These are phyloP conservation scores for Anguilla rostrata DNA, from an alignment of 2,113 vertebrate genomes.

Conservation along the genomic window DNA sequence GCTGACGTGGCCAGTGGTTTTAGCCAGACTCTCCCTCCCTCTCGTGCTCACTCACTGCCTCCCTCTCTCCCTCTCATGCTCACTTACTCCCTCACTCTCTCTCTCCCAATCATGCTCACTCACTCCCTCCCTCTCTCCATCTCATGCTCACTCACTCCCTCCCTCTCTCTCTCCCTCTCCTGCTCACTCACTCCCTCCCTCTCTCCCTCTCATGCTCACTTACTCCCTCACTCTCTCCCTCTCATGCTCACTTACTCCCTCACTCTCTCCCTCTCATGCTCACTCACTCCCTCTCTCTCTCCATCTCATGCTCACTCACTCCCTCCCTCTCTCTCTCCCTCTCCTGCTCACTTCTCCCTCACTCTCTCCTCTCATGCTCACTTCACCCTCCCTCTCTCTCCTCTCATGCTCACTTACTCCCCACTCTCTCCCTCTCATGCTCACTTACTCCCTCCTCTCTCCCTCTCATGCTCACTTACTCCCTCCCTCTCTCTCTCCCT, in stretches of 20 bases:
- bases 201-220: neutral
- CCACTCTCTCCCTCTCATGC: too few relatives aligned
- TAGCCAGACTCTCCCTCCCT: neutral
- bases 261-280: neutral
- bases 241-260: neutral
- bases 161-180: neutral
- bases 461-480: too few relatives aligned
- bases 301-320: neutral
- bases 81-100: neutral
- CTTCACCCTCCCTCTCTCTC: neutral
- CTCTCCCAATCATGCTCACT: neutral
- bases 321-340: conserved; percentile 3
- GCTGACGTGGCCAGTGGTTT: conserved; percentile 27
- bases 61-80: neutral
- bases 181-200: neutral
- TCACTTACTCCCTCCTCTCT: too few relatives aligned
- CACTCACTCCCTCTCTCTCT: neutral
- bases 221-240: neutral
- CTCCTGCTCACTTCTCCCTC: neutral
- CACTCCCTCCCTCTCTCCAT: conserved; percentile 5
- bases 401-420: too few relatives aligned
- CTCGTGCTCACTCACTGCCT: neutral
- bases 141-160: conserved; percentile 13
- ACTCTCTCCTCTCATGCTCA: neutral
- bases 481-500: too few relatives aligned